phyloP scores from a whole-genome alignment of 2,113 vertebrate genomes.

The Gasterosteus nipponicus region DNA sequence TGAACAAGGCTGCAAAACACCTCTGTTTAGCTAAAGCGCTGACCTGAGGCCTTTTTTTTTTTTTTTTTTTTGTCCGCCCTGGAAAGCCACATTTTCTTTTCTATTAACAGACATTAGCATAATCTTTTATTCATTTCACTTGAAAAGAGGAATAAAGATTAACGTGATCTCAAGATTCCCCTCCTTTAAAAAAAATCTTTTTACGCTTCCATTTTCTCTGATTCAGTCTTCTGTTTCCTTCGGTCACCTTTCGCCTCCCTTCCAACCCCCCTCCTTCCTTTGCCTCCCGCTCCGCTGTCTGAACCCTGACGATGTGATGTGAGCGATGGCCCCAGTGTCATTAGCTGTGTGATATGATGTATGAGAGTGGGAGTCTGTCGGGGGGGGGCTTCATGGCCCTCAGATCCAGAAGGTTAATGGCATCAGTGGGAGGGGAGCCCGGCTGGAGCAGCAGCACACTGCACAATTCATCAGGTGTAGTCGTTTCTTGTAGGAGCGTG shows the following conservation, averaged over 20 bases:
- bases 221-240: conserved; percentile 29
- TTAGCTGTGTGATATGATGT: conserved; percentile 75
- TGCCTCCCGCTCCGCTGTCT: conserved; percentile 10
- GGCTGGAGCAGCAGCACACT: conserved; percentile 59
- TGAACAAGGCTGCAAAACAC: conserved; percentile 9
- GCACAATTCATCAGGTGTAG: conserved; percentile 66
- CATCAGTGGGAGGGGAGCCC: conserved; percentile 68
- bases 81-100: conserved; percentile 22
- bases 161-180: conserved; percentile 16
- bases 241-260: conserved; percentile 17
- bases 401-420: conserved; percentile 79
- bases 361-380: conserved; percentile 65
- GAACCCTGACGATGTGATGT: conserved; percentile 22
- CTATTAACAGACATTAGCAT: conserved; percentile 17
- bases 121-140: conserved; percentile 35
- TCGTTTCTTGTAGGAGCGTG: conserved; percentile 1
- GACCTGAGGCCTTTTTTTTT: not conserved
- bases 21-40: conserved; percentile 3
- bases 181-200: conserved; percentile 17
- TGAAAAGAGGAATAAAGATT: conserved; percentile 25
- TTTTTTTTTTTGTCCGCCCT: conserved; percentile 1
- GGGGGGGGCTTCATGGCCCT: conserved; percentile 63
- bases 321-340: conserved; percentile 68
- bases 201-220: conserved; percentile 40
- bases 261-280: conserved; percentile 39